A percentile compares a stretch with the other conserved stretches of the same genome.
These are phyloP conservation scores for Chaitophorus viminalis DNA, from an alignment of 2,888 invertebrate genomes.

Conservation along the genomic window DNA sequence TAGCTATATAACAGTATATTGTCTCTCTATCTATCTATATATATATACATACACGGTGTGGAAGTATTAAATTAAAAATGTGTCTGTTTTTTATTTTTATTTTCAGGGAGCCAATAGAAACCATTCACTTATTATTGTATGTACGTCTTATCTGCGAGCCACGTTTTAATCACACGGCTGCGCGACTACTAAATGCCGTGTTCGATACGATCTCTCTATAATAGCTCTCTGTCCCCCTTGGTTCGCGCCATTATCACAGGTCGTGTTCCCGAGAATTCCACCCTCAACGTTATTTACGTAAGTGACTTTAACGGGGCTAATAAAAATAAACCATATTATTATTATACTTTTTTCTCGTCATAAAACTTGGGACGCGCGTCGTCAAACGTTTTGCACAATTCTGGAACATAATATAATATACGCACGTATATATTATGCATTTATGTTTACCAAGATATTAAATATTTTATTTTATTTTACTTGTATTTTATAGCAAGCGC, in stretches of 20 bases:
- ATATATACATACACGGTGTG: too few relatives aligned
- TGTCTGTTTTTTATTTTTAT: neutral
- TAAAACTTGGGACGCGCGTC: neutral
- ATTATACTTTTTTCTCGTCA: neutral
- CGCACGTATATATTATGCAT: too few relatives aligned
- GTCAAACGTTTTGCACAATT: too few relatives aligned
- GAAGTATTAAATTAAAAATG: too few relatives aligned
- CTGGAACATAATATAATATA: too few relatives aligned
- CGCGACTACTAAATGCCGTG: slow-evolving; percentile 3
- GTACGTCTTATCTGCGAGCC: neutral
- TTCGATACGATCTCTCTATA: slow-evolving; percentile 6
- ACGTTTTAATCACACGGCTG: neutral
- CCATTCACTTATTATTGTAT: neutral
- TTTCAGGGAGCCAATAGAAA: neutral
- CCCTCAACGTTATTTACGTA: neutral
- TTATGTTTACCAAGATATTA: too few relatives aligned
- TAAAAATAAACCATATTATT: slow-evolving; percentile 4
- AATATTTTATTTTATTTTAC: too few relatives aligned
- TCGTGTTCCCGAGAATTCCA: neutral
- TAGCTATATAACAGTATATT: neutral
- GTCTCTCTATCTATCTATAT: neutral
- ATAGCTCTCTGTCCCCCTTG: neutral
- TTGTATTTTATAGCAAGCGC: too few relatives aligned
- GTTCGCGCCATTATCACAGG: slow-evolving; percentile 2
- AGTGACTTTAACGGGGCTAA: slow-evolving; percentile 23